Percentiles rank a stretch among this genome's conserved stretches.
phyloP scores from a whole-genome alignment of 1,140 invertebrate species.

The Dysdera silvatica region DNA sequence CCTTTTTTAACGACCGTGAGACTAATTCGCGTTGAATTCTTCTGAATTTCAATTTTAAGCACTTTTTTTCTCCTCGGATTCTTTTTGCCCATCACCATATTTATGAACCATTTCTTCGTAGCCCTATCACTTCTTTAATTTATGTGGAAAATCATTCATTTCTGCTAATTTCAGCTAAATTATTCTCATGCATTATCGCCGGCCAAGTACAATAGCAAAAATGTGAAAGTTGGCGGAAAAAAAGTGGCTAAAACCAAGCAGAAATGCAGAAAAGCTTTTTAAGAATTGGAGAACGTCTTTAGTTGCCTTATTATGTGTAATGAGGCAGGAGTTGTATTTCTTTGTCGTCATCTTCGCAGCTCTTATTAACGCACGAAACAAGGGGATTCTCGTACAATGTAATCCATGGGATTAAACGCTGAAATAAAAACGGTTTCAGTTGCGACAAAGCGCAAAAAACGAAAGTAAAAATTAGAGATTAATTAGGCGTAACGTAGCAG shows the following conservation, averaged over 20 bases:
- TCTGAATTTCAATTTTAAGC: too few relatives aligned
- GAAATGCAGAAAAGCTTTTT: neutral
- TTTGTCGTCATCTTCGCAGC: constrained; percentile 2
- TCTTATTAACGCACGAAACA: constrained; percentile 23
- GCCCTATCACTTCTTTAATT: too few relatives aligned
- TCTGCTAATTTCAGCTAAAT: too few relatives aligned
- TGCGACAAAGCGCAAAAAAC: neutral
- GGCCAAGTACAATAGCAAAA: too few relatives aligned
- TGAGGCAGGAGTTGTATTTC: constrained; percentile 9
- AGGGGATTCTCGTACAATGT: constrained; percentile 8
- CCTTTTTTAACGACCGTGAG: too few relatives aligned
- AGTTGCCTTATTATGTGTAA: constrained; percentile 15
- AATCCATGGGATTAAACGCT: constrained; percentile 21
- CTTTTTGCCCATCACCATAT: too few relatives aligned
- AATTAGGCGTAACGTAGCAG: constrained; percentile 19
- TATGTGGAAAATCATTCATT: too few relatives aligned
- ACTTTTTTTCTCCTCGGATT: too few relatives aligned
- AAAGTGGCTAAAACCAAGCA: neutral
- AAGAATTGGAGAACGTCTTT: constrained; percentile 4
- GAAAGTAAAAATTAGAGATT: constrained; percentile 24
- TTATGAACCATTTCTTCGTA: too few relatives aligned
- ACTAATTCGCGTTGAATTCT: too few relatives aligned
- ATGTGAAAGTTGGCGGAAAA: too few relatives aligned
- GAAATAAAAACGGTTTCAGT: constrained; percentile 6
- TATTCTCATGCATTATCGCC: too few relatives aligned